A percentile compares a stretch with the other conserved stretches of the same genome.
Conservation (phyloP, 2,113 vertebrate genomes). For the Atlantisia rogersi region DNA sequence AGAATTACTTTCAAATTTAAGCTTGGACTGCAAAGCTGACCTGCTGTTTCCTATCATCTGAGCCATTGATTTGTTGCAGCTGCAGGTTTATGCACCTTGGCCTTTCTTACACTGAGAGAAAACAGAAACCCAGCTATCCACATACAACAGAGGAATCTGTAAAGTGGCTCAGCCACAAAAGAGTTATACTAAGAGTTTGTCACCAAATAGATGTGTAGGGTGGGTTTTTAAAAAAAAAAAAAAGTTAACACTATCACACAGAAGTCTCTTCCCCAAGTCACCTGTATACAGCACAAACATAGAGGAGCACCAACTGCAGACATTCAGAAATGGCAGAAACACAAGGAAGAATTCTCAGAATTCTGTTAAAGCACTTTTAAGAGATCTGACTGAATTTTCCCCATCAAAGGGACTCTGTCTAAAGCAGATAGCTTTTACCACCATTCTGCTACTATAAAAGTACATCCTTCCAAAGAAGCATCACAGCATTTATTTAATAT, state of each 20-base stretch:
- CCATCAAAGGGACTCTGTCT: background rate
- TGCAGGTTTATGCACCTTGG: background rate
- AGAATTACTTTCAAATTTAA: background rate
- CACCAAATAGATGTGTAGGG: background rate
- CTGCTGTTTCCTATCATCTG: background rate
- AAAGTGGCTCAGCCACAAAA: background rate
- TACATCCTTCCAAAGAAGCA: background rate
- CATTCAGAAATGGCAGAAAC: background rate
- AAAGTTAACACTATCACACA: background rate
- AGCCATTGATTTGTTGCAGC: background rate
- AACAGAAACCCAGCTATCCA: background rate
- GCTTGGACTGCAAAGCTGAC: background rate
- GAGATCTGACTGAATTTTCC: background rate
- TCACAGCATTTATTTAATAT: background rate
- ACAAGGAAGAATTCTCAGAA: background rate
- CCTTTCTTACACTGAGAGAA: background rate
- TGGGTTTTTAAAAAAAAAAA: background rate
- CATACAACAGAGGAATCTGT: background rate
- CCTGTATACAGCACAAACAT: background rate
- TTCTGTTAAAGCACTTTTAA: background rate
- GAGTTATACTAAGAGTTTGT: background rate
- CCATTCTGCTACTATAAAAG: background rate
- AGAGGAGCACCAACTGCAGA: background rate
- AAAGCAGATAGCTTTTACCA: background rate
- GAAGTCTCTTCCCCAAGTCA: background rate